Evolutionary conservation across 92 coral and sea anemone genomes (phyloP), one percentile per base, ranked within the genome.

Genomic region (Meandrina meandrites): DNA sequence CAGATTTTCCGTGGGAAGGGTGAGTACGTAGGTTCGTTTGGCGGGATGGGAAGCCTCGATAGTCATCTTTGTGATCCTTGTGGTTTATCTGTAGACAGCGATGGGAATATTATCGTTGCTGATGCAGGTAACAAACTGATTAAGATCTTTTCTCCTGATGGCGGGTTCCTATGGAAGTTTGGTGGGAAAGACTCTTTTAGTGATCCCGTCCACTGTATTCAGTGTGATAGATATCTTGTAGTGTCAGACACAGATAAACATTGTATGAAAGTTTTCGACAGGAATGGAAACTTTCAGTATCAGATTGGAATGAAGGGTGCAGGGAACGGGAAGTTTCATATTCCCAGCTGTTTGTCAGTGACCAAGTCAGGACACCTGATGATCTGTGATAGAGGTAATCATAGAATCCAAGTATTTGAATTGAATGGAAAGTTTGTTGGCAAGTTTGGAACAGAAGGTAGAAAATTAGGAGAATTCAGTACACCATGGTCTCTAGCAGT

Each of bases 361-460:
- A 37, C 19, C 32, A 36, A 64, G 8, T 60, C 57, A 14, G 50
- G 50, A 37, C 54, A 80, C 22, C 35, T 80, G 3, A 8, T 80
- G 34, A 56, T 80, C 18, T 80, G 84, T 37, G 84, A 80, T 21
- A 30, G 30, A 14, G 9, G 35, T 3, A 80, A 80, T 66, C 6
- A 62, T 30, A 40, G 84, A 80, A 40, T 64, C 3, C 84, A 80
- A 62, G 2, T 62, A 0, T 80, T 80, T 62, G 84, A 80, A 42
- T 4, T 37, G 24, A 24, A n/a, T 80, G 84, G 84, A 34, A 36
- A 22, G 28, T 80, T 80, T n/a, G 74, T 64, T 8, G 9, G 37
- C 21, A 60, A 35, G 24, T 80, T 80, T 80, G 84, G 84, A 80
- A n/a, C 73, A 40, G 91, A 91, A 64, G 97, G 97, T 5, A 84